Evolutionary conservation across 1,140 invertebrate species (phyloP).

Genomic region (Papilio helenus): DNA sequence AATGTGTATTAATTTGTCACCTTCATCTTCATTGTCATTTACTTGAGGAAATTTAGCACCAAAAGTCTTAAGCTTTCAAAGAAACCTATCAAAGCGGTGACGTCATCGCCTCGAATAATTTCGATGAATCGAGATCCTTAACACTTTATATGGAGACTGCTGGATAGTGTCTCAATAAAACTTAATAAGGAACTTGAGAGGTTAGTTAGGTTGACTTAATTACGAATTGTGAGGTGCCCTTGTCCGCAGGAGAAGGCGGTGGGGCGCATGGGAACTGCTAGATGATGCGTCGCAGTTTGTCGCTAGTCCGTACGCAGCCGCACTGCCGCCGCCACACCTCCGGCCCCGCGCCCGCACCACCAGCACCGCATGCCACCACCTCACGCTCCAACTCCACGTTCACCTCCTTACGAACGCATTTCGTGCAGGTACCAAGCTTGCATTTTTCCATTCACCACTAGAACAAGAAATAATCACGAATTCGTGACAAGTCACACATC

Average conservation of each 20-base stretch:
- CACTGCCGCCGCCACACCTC: constrained; percentile 57
- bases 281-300: constrained; percentile 64
- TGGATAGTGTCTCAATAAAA: not conserved
- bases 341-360: constrained; percentile 21
- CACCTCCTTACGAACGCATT: constrained; percentile 6
- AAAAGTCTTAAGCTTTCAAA: not conserved
- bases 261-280: constrained; percentile 59
- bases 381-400: constrained; percentile 22
- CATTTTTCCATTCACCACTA: constrained; percentile 14
- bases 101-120: not conserved
- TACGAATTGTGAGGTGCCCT: constrained; percentile 15
- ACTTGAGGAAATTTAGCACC: no score
- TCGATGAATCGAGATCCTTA: not conserved
- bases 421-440: not conserved
- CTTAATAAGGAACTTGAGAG: no score
- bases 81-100: not conserved
- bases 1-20: no score
- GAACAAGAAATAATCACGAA: not conserved
- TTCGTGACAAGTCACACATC: not conserved
- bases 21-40: no score
- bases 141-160: not conserved
- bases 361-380: constrained; percentile 49
- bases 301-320: constrained; percentile 67
- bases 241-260: constrained; percentile 51
- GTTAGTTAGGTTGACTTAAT: not conserved